phyloP scores from a whole-genome alignment of 2,888 invertebrate species.

The Trypoxylon attenuatum region DNA sequence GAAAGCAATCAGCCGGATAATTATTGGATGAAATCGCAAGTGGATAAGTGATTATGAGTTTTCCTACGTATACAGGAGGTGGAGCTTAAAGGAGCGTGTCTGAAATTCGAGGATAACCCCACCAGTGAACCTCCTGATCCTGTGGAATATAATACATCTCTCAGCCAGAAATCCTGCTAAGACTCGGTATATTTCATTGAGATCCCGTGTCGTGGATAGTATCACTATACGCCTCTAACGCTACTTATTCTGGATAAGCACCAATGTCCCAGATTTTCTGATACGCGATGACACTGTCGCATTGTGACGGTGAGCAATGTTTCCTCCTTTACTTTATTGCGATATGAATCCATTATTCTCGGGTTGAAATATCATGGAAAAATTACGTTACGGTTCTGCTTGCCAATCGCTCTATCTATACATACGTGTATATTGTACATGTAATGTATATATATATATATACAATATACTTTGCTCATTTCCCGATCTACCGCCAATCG shows the following conservation, averaged over 20 bases:
- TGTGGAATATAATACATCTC: conserved; percentile 28
- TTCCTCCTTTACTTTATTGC: neutral
- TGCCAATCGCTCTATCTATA: too few relatives aligned
- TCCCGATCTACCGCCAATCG: too few relatives aligned
- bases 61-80: too few relatives aligned
- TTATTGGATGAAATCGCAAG: too few relatives aligned
- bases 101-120: conserved; percentile 30
- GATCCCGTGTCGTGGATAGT: conserved; percentile 22
- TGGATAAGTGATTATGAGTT: too few relatives aligned
- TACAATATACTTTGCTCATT: too few relatives aligned
- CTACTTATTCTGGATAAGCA: conserved; percentile 41
- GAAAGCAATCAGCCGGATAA: too few relatives aligned
- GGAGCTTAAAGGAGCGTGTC: conserved; percentile 23
- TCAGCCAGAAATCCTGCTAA: conserved; percentile 23
- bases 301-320: conserved; percentile 4
- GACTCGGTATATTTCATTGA: conserved; percentile 36
- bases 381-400: too few relatives aligned
- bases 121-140: conserved; percentile 18
- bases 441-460: too few relatives aligned
- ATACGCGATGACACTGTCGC: conserved; percentile 1
- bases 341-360: neutral
- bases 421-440: too few relatives aligned
- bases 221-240: conserved; percentile 6
- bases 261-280: conserved; percentile 20
- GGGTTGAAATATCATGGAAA: neutral